These are phyloP conservation scores for Linyphia triangularis DNA, from an alignment of 2,888 invertebrate species.

Conservation along the genomic window DNA sequence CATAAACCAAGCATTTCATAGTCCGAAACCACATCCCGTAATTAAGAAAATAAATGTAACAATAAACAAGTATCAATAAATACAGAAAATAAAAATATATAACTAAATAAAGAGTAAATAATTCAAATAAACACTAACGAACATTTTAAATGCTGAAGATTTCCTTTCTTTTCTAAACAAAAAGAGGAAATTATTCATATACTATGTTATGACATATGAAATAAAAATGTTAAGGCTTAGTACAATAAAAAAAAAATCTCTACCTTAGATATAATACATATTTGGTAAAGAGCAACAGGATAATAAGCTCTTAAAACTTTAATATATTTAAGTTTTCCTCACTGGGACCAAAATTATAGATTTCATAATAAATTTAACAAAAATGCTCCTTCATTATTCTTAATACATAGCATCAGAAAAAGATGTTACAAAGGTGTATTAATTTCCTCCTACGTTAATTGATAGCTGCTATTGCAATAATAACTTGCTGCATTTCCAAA, in stretches of 20 bases:
- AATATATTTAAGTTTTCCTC: too few species aligned
- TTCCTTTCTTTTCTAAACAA: too few species aligned
- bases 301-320: background rate
- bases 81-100: background rate
- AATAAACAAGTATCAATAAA: background rate
- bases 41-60: background rate
- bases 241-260: background rate
- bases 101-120: background rate
- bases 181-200: background rate
- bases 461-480: too few species aligned
- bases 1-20: background rate
- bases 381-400: too few species aligned
- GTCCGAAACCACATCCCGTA: background rate
- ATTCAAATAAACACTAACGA: background rate
- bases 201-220: background rate
- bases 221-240: background rate
- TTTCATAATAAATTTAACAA: too few species aligned
- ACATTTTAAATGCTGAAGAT: too few species aligned
- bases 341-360: too few species aligned
- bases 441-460: too few species aligned
- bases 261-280: background rate
- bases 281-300: background rate
- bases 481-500: too few species aligned
- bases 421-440: too few species aligned
- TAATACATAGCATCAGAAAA: too few species aligned